Base-by-base conservation (phyloP, 2,888 invertebrate species). In the Apodemia mormo region DNA sequence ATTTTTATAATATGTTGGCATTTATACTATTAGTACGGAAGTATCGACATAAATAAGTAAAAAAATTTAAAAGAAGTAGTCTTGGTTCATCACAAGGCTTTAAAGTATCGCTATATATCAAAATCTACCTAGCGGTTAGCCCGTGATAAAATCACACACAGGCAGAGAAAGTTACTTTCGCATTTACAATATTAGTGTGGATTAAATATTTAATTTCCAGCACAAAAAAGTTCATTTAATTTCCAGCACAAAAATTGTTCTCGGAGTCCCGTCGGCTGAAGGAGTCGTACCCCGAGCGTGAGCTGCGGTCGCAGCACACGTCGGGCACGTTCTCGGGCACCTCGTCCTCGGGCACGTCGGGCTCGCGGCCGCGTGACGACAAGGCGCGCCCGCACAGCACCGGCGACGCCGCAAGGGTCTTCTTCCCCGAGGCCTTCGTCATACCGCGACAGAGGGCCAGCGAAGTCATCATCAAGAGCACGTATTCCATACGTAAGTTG, bases 371-470 rank as follows among this genome's bases (percentile, higher is more conserved):
- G 72, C 84, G 84, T 14, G 87, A 88, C 58, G 87, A 86, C 75
- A 81, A 83, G 79, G 86, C 82, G 78, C 79, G 93, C 66, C 90
- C 93, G 0, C 74, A 90, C 22, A 91, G 90, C 72, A 92, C 90
- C 67, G 90, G 90, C 14, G 93, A 93, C 75, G 89, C 90, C 43
- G 58, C 58, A 12, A 83, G 93, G 75, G 91, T 93, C 0, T 93
- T 94, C 84, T 93, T 93, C 70, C 93, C 94, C n/a, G 94, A 94
- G 76, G 89, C 92, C 0, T 93, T 93, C 68, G 89, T 92, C 56
- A 90, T 93, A 80, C 93, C 93, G 1, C 74, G 92, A 4, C 92
- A 91, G 79, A 82, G 90, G 75, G 82, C 90, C 10, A 85, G 77
- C 68, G 92, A 92, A 74, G 86, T 91, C 30, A 77, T 90, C 30